Evolutionary conservation across 2,113 vertebrate genomes (phyloP).

Genomic region (Tapirus terrestris): DNA sequence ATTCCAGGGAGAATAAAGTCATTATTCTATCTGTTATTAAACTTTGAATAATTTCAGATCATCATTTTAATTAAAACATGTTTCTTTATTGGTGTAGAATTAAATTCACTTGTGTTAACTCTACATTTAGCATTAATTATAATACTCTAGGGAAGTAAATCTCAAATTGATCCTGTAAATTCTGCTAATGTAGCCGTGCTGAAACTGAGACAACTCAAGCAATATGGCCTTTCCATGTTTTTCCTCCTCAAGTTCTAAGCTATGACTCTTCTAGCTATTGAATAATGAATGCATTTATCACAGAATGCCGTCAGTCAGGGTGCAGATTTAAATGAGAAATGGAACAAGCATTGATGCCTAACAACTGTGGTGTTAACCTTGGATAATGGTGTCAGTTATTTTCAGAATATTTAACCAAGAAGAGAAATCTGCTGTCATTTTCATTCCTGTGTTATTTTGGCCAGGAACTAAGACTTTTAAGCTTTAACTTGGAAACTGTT

Average conservation of each 20-base stretch:
- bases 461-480: not conserved
- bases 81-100: not conserved
- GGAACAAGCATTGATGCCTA: not conserved
- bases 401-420: conserved; percentile 9
- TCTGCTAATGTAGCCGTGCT: not conserved
- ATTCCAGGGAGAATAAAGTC: not conserved
- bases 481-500: not conserved
- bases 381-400: not conserved
- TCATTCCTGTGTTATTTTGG: not conserved
- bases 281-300: conserved; percentile 44
- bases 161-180: not conserved
- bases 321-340: conserved; percentile 45
- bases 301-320: not conserved
- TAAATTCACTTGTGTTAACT: conserved; percentile 17
- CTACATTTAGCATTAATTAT: not conserved
- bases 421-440: not conserved
- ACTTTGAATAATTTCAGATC: not conserved
- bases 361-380: not conserved
- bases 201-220: not conserved
- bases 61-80: conserved; percentile 40
- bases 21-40: not conserved
- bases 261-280: not conserved
- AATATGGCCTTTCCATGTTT: not conserved
- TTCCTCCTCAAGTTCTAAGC: not conserved
- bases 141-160: not conserved